These are phyloP conservation scores for Holacanthus passer DNA, from an alignment of 2,113 vertebrate species.

Conservation along the genomic window DNA sequence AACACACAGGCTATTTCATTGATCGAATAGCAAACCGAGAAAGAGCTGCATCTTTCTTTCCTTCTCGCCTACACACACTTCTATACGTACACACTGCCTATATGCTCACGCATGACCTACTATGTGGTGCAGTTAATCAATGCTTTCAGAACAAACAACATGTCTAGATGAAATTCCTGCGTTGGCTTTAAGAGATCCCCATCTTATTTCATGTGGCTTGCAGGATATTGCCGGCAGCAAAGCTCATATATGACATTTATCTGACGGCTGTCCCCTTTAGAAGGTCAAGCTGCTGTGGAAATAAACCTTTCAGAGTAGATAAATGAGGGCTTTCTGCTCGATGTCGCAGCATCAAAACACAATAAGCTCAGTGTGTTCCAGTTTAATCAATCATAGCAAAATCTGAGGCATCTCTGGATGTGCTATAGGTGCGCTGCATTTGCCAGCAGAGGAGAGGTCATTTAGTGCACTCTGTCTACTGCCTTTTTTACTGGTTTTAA, in stretches of 20 bases:
- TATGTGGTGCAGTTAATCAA: slow-evolving; percentile 17
- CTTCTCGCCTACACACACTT: slow-evolving; percentile 14
- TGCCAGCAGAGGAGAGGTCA: not conserved
- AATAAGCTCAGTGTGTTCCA: slow-evolving; percentile 31
- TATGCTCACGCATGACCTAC: slow-evolving; percentile 32
- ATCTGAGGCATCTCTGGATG: slow-evolving; percentile 1
- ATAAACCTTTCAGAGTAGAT: slow-evolving; percentile 46
- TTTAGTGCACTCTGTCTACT: not conserved
- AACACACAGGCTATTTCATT: slow-evolving; percentile 7
- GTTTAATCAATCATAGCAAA: slow-evolving; percentile 54
- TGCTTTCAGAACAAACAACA: slow-evolving; percentile 33
- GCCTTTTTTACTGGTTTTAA: slow-evolving; percentile 2
- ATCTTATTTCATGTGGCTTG: slow-evolving; percentile 28
- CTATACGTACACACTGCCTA: not conserved
- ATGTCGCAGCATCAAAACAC: slow-evolving; percentile 27
- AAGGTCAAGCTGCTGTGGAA: slow-evolving; percentile 63
- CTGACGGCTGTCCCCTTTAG: slow-evolving; percentile 35
- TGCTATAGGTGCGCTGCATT: slow-evolving; percentile 2
- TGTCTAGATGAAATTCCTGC: slow-evolving; percentile 21
- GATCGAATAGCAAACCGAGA: slow-evolving; percentile 14
- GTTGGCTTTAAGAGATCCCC: slow-evolving; percentile 20
- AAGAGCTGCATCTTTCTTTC: slow-evolving; percentile 8
- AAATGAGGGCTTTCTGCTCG: slow-evolving; percentile 54
- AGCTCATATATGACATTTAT: slow-evolving; percentile 50
- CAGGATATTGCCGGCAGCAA: slow-evolving; percentile 33